Base-by-base conservation (phyloP, 2,797 vertebrate species). In the Cyclopterus lumpus region DNA sequence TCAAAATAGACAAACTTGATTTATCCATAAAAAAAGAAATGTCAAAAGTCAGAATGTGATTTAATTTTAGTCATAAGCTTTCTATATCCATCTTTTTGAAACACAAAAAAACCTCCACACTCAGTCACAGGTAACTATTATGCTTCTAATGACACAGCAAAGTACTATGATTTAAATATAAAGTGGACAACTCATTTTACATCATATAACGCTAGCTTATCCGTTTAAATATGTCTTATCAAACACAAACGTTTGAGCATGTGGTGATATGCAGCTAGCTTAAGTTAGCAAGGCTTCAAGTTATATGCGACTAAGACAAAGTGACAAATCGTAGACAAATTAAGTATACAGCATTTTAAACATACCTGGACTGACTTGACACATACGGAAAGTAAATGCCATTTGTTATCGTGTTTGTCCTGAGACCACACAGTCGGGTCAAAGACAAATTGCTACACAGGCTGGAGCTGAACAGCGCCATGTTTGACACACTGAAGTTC, bases 381-480 rank as follows among this genome's bases (percentile, higher is more conserved):
- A 83, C 15, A 24, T 58, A 24, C 0, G 75, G 72, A 9, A 74
- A 67, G 26, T 69, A 85, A 3, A 91, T 26, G 2, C 65, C 72
- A 6, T 71, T 66, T 18, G 70, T 82, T 76, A 75, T 71, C 18
- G 73, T 72, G 82, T 68, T 79, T 16, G 76, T 83, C 77, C 88
- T 77, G 36, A 90, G 62, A 28, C 84, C 77, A 60, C 68, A 82
- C 2, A 93, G 77, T 54, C 93, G 84, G 44, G 68, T 70, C 86
- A 93, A 46, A 81, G 92, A 89, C 88, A 90, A 66, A n/a, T 61
- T 77, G 1, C 80, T 58, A n/a, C 86, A 88, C 53, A 93, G 32
- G 1, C 77, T 74, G 3, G 77, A 55, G 77, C 85, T 89, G 91
- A 88, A 92, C 90, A 92, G 76, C 93, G 94, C 94, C 95, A 95